Evolutionary conservation across 2,113 vertebrate genomes (phyloP), one percentile per base, ranked within the genome.

Genomic region (Hystrix brachyura): DNA sequence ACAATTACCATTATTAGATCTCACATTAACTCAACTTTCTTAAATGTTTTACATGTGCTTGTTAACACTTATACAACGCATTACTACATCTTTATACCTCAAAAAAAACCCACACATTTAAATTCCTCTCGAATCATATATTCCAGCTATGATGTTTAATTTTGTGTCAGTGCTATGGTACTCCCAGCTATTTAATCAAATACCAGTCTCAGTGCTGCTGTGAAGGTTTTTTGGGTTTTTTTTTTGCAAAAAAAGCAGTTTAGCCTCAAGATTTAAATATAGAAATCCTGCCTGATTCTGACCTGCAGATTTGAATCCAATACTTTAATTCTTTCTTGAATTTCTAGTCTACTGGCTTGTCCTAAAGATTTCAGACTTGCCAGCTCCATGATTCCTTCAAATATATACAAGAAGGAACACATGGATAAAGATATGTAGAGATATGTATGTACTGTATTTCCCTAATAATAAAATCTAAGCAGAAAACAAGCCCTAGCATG

Each of bases 101-200:
- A 78, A 85, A 82, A 97, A 85, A 82, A 86, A 83, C 51, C 91
- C 29, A 3, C 15, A 84, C 51, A 72, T 80, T 38, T 62, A 86
- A 95, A 94, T 82, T 91, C 8, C 46, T 85, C 79, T 88, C 84
- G 5, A 93, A 86, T 91, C 38, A 60, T 43, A 87, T 43, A 62
- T 17, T 9, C 7, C 13, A 84, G 1, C 27, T 90, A 19, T 80
- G 59, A 93, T 64, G 46, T 32, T 60, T 64, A 83, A 87, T 84
- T 94, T 76, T 87, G 55, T 78, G 69, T 76, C 76, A 53, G 4
- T 34, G 15, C 59, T 60, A n/a, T 19, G 25, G 25, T 79, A 13
- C 4, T 29, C 9, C 34, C 9, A 83, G 8, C 5, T 80, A 34
- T 79, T 55, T 94, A 15, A n/a, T 60, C 15, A 84, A 87, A 90